Evolutionary conservation across 2,113 vertebrate genomes (phyloP), one percentile per base, ranked within the genome.

Genomic region (Megaceryle torquata): DNA sequence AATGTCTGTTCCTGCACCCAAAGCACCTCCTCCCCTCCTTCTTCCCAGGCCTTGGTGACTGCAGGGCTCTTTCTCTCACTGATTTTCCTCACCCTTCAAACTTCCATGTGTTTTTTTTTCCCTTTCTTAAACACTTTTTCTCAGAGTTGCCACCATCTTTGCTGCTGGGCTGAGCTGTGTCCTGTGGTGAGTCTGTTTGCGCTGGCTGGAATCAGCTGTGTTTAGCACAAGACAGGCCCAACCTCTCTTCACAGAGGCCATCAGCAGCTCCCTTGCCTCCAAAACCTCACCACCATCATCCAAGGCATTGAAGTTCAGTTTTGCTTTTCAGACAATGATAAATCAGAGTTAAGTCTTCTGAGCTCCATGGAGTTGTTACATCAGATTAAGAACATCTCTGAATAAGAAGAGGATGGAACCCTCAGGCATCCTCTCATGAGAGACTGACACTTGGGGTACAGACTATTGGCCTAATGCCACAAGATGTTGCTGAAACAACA

Each of bases 211-310:
- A 1, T 35, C 5, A 4, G 9, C 0, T 0, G 20, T 48, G 26
- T 44, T 21, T 6, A 6, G 20, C 25, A 13, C 0, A 0, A 29
- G 41, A 25, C 43, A 24, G 5, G 21, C 29, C 31, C 3, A 1
- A 35, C 44, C 35, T 16, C 35, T 3, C 29, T 60, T 64, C 41
- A 39, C 54, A 28, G 1, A 24, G 15, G 17, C 43, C 4, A 2
- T 33, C 35, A 19, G 2, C 39, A 79, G 39, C 31, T 12, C 28
- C 20, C 9, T 7, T 8, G 3, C 20, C 60, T 39, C 29, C 15
- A 4, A 75, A 75, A 46, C 28, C 35, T 51, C 3, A 1, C 43
- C 54, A 69, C 37, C 35, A 28, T 24, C 35, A 43, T 25, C 12
- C 12, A 61, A 64, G 26, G 11, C 35, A 16, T 5, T 89, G 1